Conservation (phyloP, 2,113 vertebrate species). For the Planiliza haematocheilus region DNA sequence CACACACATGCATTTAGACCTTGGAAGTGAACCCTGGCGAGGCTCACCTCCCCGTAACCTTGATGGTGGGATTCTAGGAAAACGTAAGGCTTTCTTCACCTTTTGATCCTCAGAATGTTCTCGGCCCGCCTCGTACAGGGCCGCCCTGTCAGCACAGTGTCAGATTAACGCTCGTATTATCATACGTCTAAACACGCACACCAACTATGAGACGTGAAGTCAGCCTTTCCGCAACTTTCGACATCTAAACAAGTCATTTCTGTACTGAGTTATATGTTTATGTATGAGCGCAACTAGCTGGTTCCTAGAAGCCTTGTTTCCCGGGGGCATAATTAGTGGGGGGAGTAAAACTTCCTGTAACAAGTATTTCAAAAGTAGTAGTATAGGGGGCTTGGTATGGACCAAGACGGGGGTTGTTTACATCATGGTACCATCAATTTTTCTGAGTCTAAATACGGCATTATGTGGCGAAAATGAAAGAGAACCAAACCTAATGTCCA, state of each 20-base stretch:
- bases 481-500: constrained; percentile 41
- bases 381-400: constrained; percentile 28
- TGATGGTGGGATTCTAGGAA: constrained; percentile 64
- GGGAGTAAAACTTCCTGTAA: constrained; percentile 56
- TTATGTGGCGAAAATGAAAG: constrained; percentile 35
- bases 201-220: constrained; percentile 17
- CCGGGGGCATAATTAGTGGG: constrained; percentile 64
- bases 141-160: constrained; percentile 56
- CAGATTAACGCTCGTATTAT: constrained; percentile 60
- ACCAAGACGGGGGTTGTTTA: constrained; percentile 27
- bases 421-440: constrained; percentile 32
- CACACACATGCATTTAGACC: constrained; percentile 48
- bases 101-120: constrained; percentile 71
- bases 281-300: constrained; percentile 47
- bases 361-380: constrained; percentile 44
- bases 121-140: constrained; percentile 17
- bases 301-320: constrained; percentile 55
- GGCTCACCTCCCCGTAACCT: constrained; percentile 71
- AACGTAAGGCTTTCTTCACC: constrained; percentile 65
- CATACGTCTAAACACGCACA: constrained; percentile 37
- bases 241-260: constrained; percentile 29
- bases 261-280: constrained; percentile 50
- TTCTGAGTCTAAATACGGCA: constrained; percentile 27
- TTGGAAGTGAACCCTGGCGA: constrained; percentile 74
- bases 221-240: constrained; percentile 3